These are phyloP conservation scores for Notamacropus eugenii DNA, from an alignment of 2,797 vertebrate species.

Conservation along the genomic window DNA sequence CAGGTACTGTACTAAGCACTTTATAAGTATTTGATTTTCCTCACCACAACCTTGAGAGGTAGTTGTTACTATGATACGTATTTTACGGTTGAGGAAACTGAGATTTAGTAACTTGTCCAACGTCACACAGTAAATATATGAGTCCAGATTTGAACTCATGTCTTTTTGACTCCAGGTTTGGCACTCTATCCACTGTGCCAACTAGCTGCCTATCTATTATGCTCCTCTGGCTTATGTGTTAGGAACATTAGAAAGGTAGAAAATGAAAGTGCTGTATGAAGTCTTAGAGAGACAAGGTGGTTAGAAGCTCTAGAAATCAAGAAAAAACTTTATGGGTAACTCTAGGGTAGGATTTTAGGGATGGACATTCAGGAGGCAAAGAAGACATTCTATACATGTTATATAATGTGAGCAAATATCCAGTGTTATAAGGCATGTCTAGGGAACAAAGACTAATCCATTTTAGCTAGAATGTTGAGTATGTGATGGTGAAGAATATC, in stretches of 20 bases:
- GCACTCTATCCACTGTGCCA: background rate
- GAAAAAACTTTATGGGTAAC: background rate
- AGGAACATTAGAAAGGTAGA: background rate
- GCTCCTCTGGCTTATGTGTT: background rate
- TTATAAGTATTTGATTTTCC: background rate
- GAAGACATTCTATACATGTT: background rate
- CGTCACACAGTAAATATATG: background rate
- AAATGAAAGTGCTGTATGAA: background rate
- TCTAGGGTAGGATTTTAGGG: background rate
- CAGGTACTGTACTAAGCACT: background rate
- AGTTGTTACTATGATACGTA: background rate
- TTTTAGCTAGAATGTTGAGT: background rate
- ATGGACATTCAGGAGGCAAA: background rate
- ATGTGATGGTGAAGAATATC: background rate
- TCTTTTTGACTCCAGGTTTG: background rate
- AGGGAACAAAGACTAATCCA: background rate
- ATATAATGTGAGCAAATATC: background rate
- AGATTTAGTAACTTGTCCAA: background rate
- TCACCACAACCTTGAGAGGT: background rate
- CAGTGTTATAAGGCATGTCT: background rate
- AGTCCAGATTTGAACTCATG: background rate
- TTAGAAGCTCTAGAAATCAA: background rate
- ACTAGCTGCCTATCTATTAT: background rate
- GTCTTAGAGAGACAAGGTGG: background rate
- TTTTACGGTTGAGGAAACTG: background rate